Conservation (phyloP, 2,797 vertebrate genomes). For the Knipowitschia caucasica region DNA sequence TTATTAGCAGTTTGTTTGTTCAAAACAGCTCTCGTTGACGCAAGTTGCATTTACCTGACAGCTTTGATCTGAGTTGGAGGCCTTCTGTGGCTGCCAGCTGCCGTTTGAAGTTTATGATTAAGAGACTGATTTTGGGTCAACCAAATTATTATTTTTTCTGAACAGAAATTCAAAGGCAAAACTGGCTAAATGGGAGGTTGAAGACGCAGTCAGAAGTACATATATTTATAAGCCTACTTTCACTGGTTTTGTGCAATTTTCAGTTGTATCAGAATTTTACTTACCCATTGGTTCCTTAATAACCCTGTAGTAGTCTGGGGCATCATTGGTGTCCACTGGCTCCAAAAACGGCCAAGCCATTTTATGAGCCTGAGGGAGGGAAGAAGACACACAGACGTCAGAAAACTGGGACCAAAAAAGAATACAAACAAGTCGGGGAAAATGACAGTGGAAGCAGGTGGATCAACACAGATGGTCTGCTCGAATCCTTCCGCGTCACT, state of each 20-base stretch:
- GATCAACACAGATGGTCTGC: slow-evolving; percentile 71
- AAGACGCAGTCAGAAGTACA: not conserved
- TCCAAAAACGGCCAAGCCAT: slow-evolving; percentile 99
- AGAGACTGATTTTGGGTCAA: slow-evolving; percentile 38
- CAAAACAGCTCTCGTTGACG: slow-evolving; percentile 68
- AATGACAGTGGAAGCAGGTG: slow-evolving; percentile 67
- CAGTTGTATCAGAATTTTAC: not conserved
- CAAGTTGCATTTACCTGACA: slow-evolving; percentile 65
- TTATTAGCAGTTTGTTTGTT: slow-evolving; percentile 78
- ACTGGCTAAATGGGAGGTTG: not conserved
- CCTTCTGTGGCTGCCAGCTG: slow-evolving; percentile 45
- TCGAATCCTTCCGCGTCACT: slow-evolving; percentile 7
- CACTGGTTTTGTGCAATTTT: no score
- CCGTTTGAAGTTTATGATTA: slow-evolving; percentile 34
- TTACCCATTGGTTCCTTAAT: slow-evolving; percentile 98
- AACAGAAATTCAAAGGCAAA: not conserved
- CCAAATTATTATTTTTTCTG: slow-evolving; percentile 16
- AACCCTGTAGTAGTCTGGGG: slow-evolving; percentile 95
- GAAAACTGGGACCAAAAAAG: slow-evolving; percentile 40
- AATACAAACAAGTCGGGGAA: slow-evolving; percentile 56
- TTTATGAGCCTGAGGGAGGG: slow-evolving; percentile 78
- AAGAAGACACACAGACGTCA: slow-evolving; percentile 23
- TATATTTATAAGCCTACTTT: no score
- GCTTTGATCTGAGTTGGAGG: slow-evolving; percentile 77
- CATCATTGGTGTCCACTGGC: slow-evolving; percentile 93